A percentile compares a stretch with the other conserved stretches of the same genome.
phyloP scores from a whole-genome alignment of 1,140 invertebrate genomes.

The Eubasilissa regina region DNA sequence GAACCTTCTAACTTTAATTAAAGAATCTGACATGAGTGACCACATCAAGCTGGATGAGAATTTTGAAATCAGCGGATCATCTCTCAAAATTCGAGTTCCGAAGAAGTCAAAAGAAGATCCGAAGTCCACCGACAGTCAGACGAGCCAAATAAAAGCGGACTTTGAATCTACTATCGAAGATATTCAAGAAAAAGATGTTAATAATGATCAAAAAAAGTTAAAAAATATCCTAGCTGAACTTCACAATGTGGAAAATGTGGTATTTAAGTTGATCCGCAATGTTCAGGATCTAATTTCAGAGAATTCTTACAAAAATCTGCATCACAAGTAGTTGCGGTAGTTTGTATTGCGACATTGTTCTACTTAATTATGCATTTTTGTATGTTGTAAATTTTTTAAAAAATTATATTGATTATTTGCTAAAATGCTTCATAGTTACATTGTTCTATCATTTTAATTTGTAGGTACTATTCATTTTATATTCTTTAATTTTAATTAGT shows the following conservation, averaged over 20 bases:
- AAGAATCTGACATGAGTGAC: neutral
- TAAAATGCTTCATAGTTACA: too few relatives aligned
- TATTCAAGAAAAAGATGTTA: neutral
- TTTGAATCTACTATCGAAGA: neutral
- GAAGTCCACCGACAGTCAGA: neutral
- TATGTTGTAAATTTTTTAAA: too few relatives aligned
- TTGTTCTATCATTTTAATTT: too few relatives aligned
- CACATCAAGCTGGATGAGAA: constrained; percentile 7
- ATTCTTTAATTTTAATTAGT: too few relatives aligned
- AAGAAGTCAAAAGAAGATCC: neutral
- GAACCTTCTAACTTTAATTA: neutral
- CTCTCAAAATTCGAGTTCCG: neutral
- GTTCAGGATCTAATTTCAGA: constrained; percentile 3
- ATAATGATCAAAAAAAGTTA: neutral
- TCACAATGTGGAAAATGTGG: neutral
- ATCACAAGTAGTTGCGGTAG: too few relatives aligned
- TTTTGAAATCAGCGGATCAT: neutral
- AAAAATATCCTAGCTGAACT: neutral
- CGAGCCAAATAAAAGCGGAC: neutral
- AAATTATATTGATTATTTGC: too few relatives aligned
- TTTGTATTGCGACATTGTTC: too few relatives aligned
- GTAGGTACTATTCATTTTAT: too few relatives aligned
- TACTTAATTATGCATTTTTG: too few relatives aligned
- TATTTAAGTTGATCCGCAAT: neutral
- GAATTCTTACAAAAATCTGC: too few relatives aligned